Conservation (phyloP, 2,797 vertebrate species). For the Cyprinella venusta region DNA sequence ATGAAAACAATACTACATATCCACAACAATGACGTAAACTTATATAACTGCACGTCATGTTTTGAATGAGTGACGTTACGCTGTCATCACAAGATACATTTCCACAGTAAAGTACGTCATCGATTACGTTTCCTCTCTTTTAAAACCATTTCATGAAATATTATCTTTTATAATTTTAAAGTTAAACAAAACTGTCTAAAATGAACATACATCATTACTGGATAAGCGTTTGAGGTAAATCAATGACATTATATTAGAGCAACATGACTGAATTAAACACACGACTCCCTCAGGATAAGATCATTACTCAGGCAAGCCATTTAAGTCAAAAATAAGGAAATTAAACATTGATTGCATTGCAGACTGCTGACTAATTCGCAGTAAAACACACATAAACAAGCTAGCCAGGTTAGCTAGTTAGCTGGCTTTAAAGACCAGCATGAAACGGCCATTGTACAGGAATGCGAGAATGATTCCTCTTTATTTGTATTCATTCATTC, state of each 20-base stretch:
- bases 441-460: slow-evolving; percentile 29
- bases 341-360: slow-evolving; percentile 9
- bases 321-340: slow-evolving; percentile 1
- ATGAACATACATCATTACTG: not conserved
- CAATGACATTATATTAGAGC: not conserved
- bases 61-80: slow-evolving; percentile 21
- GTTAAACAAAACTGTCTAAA: not conserved
- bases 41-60: not conserved
- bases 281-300: not conserved
- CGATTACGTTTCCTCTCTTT: not conserved
- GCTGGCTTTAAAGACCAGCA: slow-evolving; percentile 26
- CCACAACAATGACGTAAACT: not conserved
- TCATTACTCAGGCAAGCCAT: not conserved
- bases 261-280: not conserved
- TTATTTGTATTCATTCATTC: not conserved
- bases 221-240: not conserved
- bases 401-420: slow-evolving; percentile 49
- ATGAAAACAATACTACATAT: not conserved
- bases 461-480: slow-evolving; percentile 13
- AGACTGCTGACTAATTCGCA: slow-evolving; percentile 41
- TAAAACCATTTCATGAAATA: not conserved
- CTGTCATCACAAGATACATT: not conserved
- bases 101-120: slow-evolving; percentile 7
- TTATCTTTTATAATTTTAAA: not conserved
- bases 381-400: slow-evolving; percentile 44